Evolutionary conservation across 2,797 vertebrate species (phyloP).

Genomic region (Gymnothorax reevesii): DNA sequence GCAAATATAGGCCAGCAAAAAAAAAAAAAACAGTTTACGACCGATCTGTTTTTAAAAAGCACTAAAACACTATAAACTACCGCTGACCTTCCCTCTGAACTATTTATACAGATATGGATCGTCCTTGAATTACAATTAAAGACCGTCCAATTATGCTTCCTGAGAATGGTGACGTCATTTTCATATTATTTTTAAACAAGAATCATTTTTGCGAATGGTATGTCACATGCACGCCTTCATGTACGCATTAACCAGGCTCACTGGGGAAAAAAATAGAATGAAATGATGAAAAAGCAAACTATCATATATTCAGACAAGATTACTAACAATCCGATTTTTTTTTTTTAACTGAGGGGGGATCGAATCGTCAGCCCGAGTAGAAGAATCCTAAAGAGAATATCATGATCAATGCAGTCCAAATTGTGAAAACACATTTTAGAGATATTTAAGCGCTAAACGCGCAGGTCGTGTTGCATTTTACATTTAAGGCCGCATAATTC

Average conservation of each 20-base stretch:
- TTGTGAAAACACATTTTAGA: background rate
- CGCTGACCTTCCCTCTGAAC: background rate
- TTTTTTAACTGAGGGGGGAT: background rate
- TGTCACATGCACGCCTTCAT: background rate
- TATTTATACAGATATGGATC: background rate
- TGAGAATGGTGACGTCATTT: background rate
- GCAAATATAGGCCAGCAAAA: no score
- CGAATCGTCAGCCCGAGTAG: background rate
- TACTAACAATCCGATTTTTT: background rate
- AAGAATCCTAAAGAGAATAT: background rate
- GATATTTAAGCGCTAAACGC: background rate
- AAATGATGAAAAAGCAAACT: background rate
- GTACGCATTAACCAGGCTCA: background rate
- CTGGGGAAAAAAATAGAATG: background rate
- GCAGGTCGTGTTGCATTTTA: background rate
- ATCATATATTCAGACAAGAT: background rate
- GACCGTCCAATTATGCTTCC: background rate
- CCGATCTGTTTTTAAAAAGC: background rate
- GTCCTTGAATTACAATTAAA: background rate
- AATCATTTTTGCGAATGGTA: background rate
- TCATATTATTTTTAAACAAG: slow-evolving; percentile 16
- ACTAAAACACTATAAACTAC: background rate
- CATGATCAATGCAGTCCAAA: background rate
- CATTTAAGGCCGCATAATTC: background rate
- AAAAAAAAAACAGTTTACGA: no score